Base-by-base conservation (phyloP, 1,140 invertebrate species). In the Paralvinella palmiformis region DNA sequence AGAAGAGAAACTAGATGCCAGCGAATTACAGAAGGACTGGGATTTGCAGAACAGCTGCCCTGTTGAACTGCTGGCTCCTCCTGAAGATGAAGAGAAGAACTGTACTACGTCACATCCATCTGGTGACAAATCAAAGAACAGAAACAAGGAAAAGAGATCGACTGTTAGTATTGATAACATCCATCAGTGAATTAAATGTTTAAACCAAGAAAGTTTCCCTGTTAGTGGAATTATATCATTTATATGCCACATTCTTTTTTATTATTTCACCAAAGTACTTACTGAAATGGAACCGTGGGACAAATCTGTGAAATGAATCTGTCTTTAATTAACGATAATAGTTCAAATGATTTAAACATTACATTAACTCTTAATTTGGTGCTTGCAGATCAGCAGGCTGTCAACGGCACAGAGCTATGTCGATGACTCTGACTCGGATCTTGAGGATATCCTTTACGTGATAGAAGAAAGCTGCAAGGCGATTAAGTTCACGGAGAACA, bases 351-450 rank as follows among this genome's bases (percentile, higher is more conserved):
- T 41, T 41, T 13, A 10, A 10, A 41, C n/a, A n/a, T n/a, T 10
- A 41, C 37, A 13, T 10, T 41, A 10, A 13, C 10, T n/a, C 37
- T 41, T 41, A 41, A 10, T 41, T 41, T 13, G n/a, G 10, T n/a
- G 37, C 37, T 41, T 41, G 37, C 10, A 10, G 10, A 41, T n/a
- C 37, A 41, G 37, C 37, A 41, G n/a, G 37, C 37, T 41, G 37
- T 41, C 37, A 10, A 41, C 37, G 13, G 17, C 32, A 6, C 10
- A 17, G 56, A 31, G 6, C 10, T 17, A 29, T 64, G 57, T 20
- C 53, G 71, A 75, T 17, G 85, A 87, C 67, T 85, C 85, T 44
- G 86, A 88, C 67, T 87, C 85, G n/a, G 86, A 88, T 75, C 71
- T 85, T 24, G 86, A 87, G 59, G 86, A 86, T 67, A 81, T 86